Evolutionary conservation across 2,888 invertebrate genomes (phyloP), one percentile per base, ranked within the genome.

Genomic region (Capitulum mitella): DNA sequence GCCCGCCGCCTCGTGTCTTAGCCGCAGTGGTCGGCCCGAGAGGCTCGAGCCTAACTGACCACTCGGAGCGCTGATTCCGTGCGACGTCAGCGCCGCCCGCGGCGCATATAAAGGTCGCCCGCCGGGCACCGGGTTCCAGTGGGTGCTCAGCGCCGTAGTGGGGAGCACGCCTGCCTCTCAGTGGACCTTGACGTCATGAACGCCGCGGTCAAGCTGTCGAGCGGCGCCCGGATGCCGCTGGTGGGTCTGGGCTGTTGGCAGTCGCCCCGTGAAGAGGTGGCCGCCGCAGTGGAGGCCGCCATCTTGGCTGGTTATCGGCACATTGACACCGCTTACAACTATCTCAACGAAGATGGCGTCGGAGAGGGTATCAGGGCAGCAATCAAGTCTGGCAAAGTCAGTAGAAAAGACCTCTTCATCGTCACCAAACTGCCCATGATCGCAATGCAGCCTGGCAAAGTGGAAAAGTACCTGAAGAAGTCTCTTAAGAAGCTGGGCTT

Each of bases 401-500:
- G 2, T 1, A 40, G 74, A 22, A n/a, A 5, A 26, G 74, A 40
- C 26, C 29, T 70, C 32, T 70, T 70, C 26, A 37, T 70, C 14
- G 58, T 70, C 37, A 37, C 37, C 22, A 70, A 82, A 82, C 79
- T 83, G 48, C 82, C 82, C 1, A 78, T 80, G 43, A 83, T 81
- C 3, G 82, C 80, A 48, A 82, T 92, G 84, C 87, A 91, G 78
- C 88, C 91, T 1, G 87, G 87, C 0, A 90, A 91, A 81, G 92
- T 93, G 0, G 88, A 89, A 81, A 89, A 89, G 82, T 92, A 90
- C 84, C 87, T 94, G 79, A 89, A 89, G 81, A 88, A 88, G 77
- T 93, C 93, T 0, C 85, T 93, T 79, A 86, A 88, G n/a, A 89
- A 90, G 83, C 87, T 95, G 37, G 91, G 92, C 79, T 84, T 95